A percentile compares a stretch with the other conserved stretches of the same genome.
These are phyloP conservation scores for Trilocha varians DNA, from an alignment of 2,888 invertebrate genomes.

Conservation along the genomic window DNA sequence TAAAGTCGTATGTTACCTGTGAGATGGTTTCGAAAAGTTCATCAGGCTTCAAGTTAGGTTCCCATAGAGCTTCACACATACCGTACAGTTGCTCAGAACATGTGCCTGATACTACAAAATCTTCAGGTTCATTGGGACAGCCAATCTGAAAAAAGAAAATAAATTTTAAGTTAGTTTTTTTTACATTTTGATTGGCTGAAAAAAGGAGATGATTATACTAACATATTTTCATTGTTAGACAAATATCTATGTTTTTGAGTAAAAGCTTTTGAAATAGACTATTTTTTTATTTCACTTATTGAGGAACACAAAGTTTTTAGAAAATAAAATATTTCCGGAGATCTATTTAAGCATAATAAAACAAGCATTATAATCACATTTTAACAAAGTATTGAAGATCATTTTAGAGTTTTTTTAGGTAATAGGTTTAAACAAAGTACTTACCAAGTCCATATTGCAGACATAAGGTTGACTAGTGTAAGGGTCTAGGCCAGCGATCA, in stretches of 20 bases:
- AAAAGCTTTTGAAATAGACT: no score
- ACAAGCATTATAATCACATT: no score
- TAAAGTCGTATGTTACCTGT: constrained; percentile 50
- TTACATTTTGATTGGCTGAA: no score
- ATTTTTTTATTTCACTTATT: no score
- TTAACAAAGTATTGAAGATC: background rate
- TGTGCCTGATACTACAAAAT: constrained; percentile 98
- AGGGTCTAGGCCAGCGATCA: constrained; percentile 94
- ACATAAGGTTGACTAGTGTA: constrained; percentile 89
- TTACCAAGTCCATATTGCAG: constrained; percentile 96
- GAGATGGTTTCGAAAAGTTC: constrained; percentile 97
- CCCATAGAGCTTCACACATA: constrained; percentile 98
- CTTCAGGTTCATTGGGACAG: constrained; percentile 90
- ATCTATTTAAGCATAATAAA: no score
- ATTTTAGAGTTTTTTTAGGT: background rate
- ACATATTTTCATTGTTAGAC: background rate
- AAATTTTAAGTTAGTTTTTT: no score
- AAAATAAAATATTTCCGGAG: no score
- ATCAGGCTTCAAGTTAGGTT: constrained; percentile 90
- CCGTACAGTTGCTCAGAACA: constrained; percentile 91
- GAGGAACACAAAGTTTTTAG: no score
- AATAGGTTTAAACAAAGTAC: background rate
- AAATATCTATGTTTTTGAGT: background rate
- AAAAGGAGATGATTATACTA: background rate
- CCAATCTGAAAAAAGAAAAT: constrained; percentile 66